Percentiles rank a stretch among this genome's conserved stretches.
These are phyloP conservation scores for Rostratula benghalensis DNA, from an alignment of 2,113 vertebrate species.

Conservation along the genomic window DNA sequence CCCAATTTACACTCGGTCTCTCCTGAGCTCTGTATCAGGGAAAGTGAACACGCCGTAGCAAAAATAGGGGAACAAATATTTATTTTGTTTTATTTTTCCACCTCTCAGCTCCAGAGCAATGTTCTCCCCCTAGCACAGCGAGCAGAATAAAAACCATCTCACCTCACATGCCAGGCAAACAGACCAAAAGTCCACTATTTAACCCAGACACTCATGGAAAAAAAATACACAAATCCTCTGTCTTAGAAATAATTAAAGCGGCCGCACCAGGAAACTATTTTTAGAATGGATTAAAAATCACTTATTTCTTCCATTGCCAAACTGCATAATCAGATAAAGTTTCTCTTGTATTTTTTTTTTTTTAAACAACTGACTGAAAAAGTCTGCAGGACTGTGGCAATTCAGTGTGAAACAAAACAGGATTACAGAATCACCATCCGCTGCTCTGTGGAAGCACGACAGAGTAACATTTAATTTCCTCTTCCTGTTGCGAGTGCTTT, in stretches of 20 bases:
- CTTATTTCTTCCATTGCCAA: neutral
- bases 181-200: neutral
- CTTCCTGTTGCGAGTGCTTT: neutral
- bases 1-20: neutral
- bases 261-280: neutral
- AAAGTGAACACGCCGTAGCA: neutral
- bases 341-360: neutral
- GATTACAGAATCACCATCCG: neutral
- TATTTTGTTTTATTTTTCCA: neutral
- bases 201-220: neutral
- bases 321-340: neutral
- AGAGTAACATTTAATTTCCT: neutral
- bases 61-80: neutral
- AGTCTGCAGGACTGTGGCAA: neutral
- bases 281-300: slow-evolving; percentile 33
- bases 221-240: neutral
- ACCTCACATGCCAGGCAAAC: neutral
- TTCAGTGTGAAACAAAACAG: neutral
- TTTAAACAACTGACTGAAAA: neutral
- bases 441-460: neutral
- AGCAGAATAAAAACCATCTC: neutral
- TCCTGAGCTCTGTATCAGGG: neutral
- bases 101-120: neutral
- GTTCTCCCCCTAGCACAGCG: neutral
- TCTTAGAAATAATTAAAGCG: slow-evolving; percentile 22